phyloP scores from a whole-genome alignment of 2,888 invertebrate genomes.

The Dicyrtoma fusca region DNA sequence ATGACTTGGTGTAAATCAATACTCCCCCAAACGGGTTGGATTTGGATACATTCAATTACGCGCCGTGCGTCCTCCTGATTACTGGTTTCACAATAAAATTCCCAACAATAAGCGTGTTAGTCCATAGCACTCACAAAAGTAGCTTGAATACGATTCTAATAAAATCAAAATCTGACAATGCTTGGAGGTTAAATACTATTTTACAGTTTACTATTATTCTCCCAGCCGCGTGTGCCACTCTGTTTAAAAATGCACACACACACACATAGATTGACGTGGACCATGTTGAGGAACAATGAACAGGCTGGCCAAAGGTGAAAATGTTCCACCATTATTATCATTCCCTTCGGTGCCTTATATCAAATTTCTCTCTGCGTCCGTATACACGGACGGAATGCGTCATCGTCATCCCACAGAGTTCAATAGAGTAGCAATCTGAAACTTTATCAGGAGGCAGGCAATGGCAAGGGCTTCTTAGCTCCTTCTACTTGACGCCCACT shows the following conservation, averaged over 20 bases:
- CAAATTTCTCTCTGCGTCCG: slow-evolving; percentile 14
- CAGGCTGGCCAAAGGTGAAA: slow-evolving; percentile 21
- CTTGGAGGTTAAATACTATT: neutral
- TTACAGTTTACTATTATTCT: neutral
- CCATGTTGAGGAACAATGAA: slow-evolving; percentile 1
- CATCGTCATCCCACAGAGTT: neutral
- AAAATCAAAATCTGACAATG: no score
- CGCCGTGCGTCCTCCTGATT: no score
- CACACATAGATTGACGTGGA: neutral
- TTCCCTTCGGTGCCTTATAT: neutral
- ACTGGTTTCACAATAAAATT: neutral
- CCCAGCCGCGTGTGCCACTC: slow-evolving; percentile 11
- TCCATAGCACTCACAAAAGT: no score
- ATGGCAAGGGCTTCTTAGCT: neutral
- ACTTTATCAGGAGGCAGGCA: neutral
- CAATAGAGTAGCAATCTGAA: neutral
- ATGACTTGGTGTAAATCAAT: no score
- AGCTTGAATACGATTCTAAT: no score
- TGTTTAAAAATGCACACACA: neutral
- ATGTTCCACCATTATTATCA: slow-evolving; percentile 12
- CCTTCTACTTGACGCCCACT: no score
- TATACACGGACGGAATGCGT: neutral
- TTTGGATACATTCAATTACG: no score
- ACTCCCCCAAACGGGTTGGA: no score
- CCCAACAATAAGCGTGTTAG: neutral